Base-by-base conservation (phyloP, 1,140 invertebrate genomes). In the Dendrolimus kikuchii region DNA sequence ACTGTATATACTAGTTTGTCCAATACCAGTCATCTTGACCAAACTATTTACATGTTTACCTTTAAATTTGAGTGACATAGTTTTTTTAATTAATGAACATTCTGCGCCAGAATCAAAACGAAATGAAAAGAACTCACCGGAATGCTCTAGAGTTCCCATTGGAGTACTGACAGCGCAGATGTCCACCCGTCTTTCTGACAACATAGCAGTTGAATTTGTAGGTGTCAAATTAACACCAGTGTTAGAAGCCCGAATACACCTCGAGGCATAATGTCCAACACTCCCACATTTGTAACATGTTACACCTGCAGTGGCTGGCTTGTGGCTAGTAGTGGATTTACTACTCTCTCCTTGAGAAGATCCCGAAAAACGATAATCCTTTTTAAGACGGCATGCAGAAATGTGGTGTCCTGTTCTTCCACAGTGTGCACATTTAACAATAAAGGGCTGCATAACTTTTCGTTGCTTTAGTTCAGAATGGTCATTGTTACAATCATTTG, bases 1-100 rank as follows among this genome's bases (percentile, higher is more conserved):
- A 36, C 58, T 60, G 2, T 9, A 42, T 38, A 64, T 56, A 9
- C 38, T 38, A 1, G 40, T 46, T 43, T 62, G 40, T 41, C 56
- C 56, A 23, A 67, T 66, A 56, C 60, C 58, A 6, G 49, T 58
- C 50, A 71, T 44, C 38, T 43, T 5, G 38, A 71, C 57, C 37
- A 55, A 38, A 53, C 59, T 59, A 48, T 46, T 44, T 5, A 47
- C 0, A 8, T n/a, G n/a, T 40, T 59, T 60, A 39, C 60, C 63
- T 47, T 40, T 46, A 46, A 68, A 62, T 46, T 57, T 59, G 5
- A 2, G n/a, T 5, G 55, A 43, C 6, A 58, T 9, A 54, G 43
- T 54, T 39, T 64, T 53, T 51, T 60, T 64, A 7, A 64, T 23
- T 42, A 63, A 42, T 4, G 56, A 60, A 8, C 60, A 63, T 37